Evolutionary conservation across 1,140 invertebrate genomes (phyloP).

Genomic region (Paraescarpia echinospica): DNA sequence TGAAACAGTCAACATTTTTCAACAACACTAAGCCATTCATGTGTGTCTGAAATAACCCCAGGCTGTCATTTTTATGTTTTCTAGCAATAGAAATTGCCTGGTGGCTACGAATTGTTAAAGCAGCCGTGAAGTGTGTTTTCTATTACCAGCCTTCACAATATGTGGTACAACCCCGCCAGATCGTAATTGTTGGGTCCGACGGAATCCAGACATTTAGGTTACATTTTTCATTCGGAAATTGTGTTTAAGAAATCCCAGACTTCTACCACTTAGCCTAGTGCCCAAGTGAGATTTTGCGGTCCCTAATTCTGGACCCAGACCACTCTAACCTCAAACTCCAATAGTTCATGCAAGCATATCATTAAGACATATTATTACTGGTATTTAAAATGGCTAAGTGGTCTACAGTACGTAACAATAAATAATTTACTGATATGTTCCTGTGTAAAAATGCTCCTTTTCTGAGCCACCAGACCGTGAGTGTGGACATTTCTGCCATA

Average conservation of each 20-base stretch:
- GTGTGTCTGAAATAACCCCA: background rate
- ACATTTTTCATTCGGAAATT: background rate
- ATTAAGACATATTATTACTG: too few species aligned
- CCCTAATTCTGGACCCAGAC: background rate
- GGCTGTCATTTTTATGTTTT: background rate
- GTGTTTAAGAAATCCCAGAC: background rate
- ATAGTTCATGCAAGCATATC: background rate
- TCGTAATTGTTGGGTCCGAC: background rate
- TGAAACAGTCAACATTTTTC: background rate
- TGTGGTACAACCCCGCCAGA: background rate
- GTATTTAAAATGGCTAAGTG: background rate
- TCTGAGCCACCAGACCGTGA: background rate
- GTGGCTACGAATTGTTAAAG: background rate
- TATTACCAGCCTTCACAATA: background rate
- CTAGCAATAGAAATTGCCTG: background rate
- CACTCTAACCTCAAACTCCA: background rate
- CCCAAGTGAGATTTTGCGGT: background rate
- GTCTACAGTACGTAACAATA: background rate
- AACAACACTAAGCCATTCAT: background rate
- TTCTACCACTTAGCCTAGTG: background rate
- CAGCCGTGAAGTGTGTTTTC: background rate
- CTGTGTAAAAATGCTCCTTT: background rate
- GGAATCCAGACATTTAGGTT: background rate
- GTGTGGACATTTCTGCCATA: background rate
- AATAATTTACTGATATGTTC: background rate